Evolutionary conservation across 2,888 invertebrate genomes (phyloP).

Genomic region (Pandemis cinnamomeana): DNA sequence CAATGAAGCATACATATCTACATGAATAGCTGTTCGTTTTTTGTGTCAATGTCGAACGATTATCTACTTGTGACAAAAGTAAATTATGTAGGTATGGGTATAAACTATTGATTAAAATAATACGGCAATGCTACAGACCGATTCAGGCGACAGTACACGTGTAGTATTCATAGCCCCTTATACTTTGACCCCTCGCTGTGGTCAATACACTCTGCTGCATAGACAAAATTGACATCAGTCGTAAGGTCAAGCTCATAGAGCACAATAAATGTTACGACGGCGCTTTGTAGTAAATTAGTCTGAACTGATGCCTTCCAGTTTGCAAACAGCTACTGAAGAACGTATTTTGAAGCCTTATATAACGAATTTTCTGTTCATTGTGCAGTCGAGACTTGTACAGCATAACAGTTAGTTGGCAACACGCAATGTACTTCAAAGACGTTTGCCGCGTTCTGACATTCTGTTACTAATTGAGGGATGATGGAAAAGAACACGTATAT

Average conservation of each 20-base stretch:
- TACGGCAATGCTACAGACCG: not conserved
- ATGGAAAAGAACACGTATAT: too few species aligned
- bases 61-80: not conserved
- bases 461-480: too few species aligned
- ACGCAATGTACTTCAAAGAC: too few species aligned
- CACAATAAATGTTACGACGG: not conserved
- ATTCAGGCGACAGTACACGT: not conserved
- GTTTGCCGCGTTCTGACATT: too few species aligned
- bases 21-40: not conserved
- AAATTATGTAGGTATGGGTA: not conserved
- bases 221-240: not conserved
- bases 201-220: not conserved
- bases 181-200: not conserved
- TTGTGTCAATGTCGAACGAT: slow-evolving; percentile 10
- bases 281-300: too few species aligned
- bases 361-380: too few species aligned
- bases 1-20: not conserved
- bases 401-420: too few species aligned
- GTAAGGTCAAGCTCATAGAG: not conserved
- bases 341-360: too few species aligned
- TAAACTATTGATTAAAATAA: not conserved
- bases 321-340: too few species aligned
- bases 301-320: too few species aligned
- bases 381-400: too few species aligned
- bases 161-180: not conserved